A percentile compares a stretch with the other conserved stretches of the same genome.
These are phyloP conservation scores for Pithys albifrons DNA, from an alignment of 2,113 vertebrate genomes.

Conservation along the genomic window DNA sequence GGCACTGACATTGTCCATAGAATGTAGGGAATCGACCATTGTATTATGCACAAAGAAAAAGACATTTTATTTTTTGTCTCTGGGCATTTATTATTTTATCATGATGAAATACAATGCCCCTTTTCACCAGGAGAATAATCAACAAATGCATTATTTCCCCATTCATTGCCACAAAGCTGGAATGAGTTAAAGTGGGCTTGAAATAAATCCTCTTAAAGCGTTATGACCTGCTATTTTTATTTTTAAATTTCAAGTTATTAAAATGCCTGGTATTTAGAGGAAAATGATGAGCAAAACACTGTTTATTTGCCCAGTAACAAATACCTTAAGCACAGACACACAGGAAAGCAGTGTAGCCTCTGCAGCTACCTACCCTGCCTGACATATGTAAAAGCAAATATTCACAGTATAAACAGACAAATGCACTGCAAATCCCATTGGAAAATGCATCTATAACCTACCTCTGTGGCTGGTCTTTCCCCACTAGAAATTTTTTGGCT, in stretches of 20 bases:
- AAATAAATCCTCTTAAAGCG: not conserved
- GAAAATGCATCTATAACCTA: not conserved
- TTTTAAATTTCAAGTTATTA: not conserved
- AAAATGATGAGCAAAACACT: not conserved
- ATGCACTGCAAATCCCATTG: not conserved
- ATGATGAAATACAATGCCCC: conserved; percentile 1
- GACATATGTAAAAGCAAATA: not conserved
- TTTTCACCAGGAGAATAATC: conserved; percentile 31
- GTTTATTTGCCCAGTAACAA: not conserved
- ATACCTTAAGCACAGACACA: not conserved
- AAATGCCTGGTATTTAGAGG: not conserved
- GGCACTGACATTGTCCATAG: not conserved
- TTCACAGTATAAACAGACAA: not conserved
- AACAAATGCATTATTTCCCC: conserved; percentile 33
- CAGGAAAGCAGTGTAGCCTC: not conserved
- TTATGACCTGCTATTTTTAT: not conserved
- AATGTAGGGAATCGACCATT: not conserved
- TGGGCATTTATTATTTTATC: conserved; percentile 23
- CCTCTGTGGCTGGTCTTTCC: not conserved
- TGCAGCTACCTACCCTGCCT: not conserved
- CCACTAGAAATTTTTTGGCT: not conserved
- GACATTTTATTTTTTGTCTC: not conserved
- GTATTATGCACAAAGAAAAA: not conserved
- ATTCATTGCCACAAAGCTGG: not conserved
- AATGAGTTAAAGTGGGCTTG: not conserved